Conservation (phyloP, 2,113 vertebrate genomes). For the Leptobrachium ailaonicum region DNA sequence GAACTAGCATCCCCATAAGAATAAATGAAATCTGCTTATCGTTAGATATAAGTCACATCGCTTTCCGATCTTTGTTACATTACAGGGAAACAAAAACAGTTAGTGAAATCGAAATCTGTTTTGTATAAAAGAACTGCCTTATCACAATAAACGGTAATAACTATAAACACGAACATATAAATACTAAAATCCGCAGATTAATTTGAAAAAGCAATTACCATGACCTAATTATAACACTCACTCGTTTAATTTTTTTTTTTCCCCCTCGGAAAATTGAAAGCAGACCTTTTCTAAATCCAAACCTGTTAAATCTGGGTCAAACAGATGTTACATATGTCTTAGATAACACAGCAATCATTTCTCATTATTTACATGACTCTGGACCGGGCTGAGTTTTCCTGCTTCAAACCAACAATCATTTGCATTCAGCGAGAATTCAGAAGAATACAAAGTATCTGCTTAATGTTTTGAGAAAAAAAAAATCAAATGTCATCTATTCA, state of each 20-base stretch:
- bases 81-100: too few species aligned
- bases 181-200: constrained; percentile 7
- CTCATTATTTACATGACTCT: constrained; percentile 24
- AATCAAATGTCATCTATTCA: constrained; percentile 19
- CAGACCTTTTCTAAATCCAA: constrained; percentile 26
- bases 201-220: constrained; percentile 26
- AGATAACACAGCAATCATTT: constrained; percentile 31
- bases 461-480: not conserved
- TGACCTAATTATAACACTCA: constrained; percentile 32
- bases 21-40: too few species aligned
- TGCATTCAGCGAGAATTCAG: constrained; percentile 9
- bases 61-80: too few species aligned
- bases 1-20: too few species aligned
- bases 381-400: constrained; percentile 21
- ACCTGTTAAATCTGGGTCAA: constrained; percentile 36
- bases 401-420: constrained; percentile 23
- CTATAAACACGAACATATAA: constrained; percentile 15
- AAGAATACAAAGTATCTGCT: constrained; percentile 16
- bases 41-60: too few species aligned
- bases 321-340: constrained; percentile 30
- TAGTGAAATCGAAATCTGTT: too few species aligned
- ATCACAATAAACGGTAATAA: not conserved
- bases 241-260: constrained; percentile 6
- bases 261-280: constrained; percentile 16
- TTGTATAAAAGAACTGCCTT: too few species aligned